Conservation (phyloP, 2,888 invertebrate genomes). For the Metellina segmentata region DNA sequence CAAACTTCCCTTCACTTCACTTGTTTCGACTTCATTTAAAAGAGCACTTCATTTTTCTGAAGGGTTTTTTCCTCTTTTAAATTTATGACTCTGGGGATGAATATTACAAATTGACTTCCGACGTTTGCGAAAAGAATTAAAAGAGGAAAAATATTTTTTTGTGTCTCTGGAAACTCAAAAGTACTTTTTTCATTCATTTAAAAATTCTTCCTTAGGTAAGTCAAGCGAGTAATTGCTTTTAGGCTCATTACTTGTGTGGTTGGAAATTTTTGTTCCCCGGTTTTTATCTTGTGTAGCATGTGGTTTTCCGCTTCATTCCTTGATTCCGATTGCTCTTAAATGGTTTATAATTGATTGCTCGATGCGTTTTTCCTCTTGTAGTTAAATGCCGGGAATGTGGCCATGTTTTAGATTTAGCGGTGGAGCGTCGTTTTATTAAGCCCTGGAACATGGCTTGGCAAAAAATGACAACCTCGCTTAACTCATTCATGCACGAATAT, state of each 20-base stretch:
- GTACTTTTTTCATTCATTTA: slow-evolving; percentile 34
- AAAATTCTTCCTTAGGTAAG: slow-evolving; percentile 9
- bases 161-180: slow-evolving; percentile 14
- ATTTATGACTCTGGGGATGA: slow-evolving; percentile 28
- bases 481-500: too few species aligned
- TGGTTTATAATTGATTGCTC: slow-evolving; percentile 35
- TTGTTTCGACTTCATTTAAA: slow-evolving; percentile 29
- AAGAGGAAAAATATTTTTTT: slow-evolving; percentile 12
- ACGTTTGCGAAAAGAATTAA: slow-evolving; percentile 10
- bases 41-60: slow-evolving; percentile 20
- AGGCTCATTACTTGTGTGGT: slow-evolving; percentile 41
- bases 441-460: too few species aligned
- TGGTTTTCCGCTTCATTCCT: slow-evolving; percentile 32
- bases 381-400: background rate
- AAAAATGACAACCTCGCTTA: too few species aligned
- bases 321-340: slow-evolving; percentile 14
- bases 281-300: slow-evolving; percentile 14
- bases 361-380: background rate
- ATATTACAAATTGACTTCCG: slow-evolving; percentile 32
- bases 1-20: background rate
- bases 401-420: too few species aligned
- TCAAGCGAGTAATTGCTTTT: slow-evolving; percentile 45
- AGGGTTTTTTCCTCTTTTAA: background rate
- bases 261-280: slow-evolving; percentile 1
- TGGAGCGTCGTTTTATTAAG: too few species aligned